phyloP scores from a whole-genome alignment of 1,140 invertebrate species.

The Teleopsis dalmanni region DNA sequence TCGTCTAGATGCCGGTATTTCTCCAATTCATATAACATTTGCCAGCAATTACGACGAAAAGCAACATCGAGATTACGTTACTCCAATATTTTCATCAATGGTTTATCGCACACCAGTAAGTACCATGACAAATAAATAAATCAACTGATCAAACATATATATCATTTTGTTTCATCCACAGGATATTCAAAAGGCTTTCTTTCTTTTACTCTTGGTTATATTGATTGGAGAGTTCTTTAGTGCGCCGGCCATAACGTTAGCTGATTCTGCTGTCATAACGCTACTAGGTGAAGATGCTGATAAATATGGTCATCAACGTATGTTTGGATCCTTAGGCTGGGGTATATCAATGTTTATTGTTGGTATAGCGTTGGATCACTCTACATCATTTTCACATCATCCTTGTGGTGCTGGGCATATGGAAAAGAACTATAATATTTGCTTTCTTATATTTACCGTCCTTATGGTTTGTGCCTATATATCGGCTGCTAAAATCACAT shows the following conservation, averaged over 20 bases:
- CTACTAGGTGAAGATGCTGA: slow-evolving; percentile 87
- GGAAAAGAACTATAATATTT: slow-evolving; percentile 97
- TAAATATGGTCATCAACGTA: slow-evolving; percentile 90
- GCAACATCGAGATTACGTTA: slow-evolving; percentile 70
- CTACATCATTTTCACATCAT: slow-evolving; percentile 79
- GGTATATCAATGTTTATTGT: slow-evolving; percentile 98
- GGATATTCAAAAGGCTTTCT: slow-evolving; percentile 95
- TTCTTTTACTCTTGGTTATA: slow-evolving; percentile 83
- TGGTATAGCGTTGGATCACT: slow-evolving; percentile 95
- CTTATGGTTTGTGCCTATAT: slow-evolving; percentile 92
- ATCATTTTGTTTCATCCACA: slow-evolving; percentile 41
- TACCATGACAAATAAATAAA: background rate
- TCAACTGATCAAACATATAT: background rate
- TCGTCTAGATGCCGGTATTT: slow-evolving; percentile 53
- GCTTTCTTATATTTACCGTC: slow-evolving; percentile 95
- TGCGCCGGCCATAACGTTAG: slow-evolving; percentile 94
- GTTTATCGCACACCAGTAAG: slow-evolving; percentile 67
- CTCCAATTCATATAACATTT: slow-evolving; percentile 68
- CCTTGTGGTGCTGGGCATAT: slow-evolving; percentile 80
- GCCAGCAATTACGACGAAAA: slow-evolving; percentile 76
- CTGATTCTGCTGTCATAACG: slow-evolving; percentile 87
- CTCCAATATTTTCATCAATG: slow-evolving; percentile 86
- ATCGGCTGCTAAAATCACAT: slow-evolving; percentile 80
- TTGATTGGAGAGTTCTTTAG: slow-evolving; percentile 96
- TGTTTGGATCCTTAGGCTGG: slow-evolving; percentile 98